Conservation (phyloP, 1,140 invertebrate genomes). For the Melitaea cinxia region DNA sequence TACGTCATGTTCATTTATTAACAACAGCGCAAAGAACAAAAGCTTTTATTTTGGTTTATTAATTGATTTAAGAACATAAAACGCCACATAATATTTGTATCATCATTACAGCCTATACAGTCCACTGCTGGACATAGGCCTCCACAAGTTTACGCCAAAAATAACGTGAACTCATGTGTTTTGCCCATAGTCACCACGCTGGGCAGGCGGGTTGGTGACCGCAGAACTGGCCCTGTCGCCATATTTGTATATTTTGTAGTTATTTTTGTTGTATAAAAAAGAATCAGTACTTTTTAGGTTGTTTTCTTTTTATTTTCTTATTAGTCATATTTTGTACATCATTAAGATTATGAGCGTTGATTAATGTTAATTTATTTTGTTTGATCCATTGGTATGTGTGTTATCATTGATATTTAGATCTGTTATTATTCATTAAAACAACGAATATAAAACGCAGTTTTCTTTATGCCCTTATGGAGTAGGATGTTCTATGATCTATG, state of each 20-base stretch:
- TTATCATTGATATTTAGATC: slow-evolving; percentile 44
- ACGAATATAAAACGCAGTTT: slow-evolving; percentile 39
- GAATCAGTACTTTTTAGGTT: neutral
- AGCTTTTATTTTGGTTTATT: neutral
- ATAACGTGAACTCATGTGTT: too few relatives aligned
- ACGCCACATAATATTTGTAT: neutral
- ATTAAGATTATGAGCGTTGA: neutral
- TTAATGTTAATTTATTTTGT: slow-evolving; percentile 2
- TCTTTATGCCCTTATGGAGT: too few relatives aligned
- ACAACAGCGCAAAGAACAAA: neutral
- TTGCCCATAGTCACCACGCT: too few relatives aligned
- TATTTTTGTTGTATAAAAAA: too few relatives aligned
- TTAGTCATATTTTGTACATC: neutral
- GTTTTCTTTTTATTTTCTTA: neutral
- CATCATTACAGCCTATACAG: too few relatives aligned
- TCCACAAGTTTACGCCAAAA: too few relatives aligned
- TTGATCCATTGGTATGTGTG: slow-evolving; percentile 44
- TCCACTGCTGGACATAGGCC: too few relatives aligned
- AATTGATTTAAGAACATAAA: neutral
- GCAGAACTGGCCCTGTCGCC: too few relatives aligned
- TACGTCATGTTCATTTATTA: neutral
- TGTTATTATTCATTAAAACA: slow-evolving; percentile 48
- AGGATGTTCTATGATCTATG: too few relatives aligned
- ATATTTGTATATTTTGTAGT: too few relatives aligned
- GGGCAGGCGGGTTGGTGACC: too few relatives aligned